Conservation (phyloP, 2,888 invertebrate genomes). For the Eueremaeus valkanovi region DNA sequence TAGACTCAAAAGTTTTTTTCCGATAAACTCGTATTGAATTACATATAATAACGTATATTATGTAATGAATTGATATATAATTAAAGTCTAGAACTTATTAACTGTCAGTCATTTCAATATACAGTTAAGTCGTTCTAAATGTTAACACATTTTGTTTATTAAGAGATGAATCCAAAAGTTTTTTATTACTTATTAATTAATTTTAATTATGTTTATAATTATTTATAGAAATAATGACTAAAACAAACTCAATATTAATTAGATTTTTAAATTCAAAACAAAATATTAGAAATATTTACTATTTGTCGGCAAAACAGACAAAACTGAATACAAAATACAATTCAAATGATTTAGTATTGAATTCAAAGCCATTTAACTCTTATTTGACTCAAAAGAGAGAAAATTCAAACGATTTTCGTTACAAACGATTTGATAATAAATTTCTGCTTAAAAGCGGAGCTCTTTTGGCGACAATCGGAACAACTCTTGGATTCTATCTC, state of each 20-base stretch:
- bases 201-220: no score
- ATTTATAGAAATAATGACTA: background rate
- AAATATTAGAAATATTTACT: background rate
- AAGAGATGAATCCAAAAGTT: no score
- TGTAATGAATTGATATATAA: no score
- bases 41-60: no score
- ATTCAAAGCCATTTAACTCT: background rate
- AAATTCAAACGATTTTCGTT: background rate
- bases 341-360: background rate
- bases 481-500: background rate
- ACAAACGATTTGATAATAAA: background rate
- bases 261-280: background rate
- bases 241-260: background rate
- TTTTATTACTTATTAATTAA: no score
- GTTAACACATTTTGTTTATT: no score
- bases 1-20: no score
- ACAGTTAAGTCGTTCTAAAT: no score
- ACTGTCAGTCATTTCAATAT: no score
- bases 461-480: background rate
- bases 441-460: background rate
- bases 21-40: no score
- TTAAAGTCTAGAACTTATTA: no score
- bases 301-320: background rate
- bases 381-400: background rate
- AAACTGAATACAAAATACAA: background rate